Percentiles rank a stretch among this genome's conserved stretches.
phyloP scores from a whole-genome alignment of 1,140 invertebrate species.

The Nasonia vitripennis region DNA sequence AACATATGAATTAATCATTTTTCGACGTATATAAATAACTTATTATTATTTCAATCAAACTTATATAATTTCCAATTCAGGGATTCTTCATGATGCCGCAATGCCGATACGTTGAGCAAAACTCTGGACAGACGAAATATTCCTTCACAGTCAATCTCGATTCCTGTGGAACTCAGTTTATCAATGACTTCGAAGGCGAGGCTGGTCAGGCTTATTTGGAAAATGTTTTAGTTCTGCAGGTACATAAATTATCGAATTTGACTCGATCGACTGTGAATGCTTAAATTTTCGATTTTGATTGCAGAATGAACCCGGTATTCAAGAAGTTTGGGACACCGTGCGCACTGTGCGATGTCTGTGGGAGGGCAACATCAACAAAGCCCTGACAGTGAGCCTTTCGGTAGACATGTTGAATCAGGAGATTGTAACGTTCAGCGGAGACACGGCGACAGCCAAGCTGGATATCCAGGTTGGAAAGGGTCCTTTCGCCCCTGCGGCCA shows the following conservation, averaged over 20 bases:
- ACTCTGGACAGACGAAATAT: conserved; percentile 82
- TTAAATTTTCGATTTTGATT: neutral
- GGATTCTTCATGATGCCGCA: conserved; percentile 83
- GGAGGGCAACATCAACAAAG: conserved; percentile 87
- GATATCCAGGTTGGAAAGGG: conserved; percentile 88
- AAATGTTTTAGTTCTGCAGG: conserved; percentile 85
- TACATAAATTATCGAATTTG: conserved; percentile 43
- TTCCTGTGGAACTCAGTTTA: conserved; percentile 87
- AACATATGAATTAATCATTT: conserved; percentile 5
- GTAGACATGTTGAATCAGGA: conserved; percentile 89
- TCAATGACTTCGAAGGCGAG: conserved; percentile 84
- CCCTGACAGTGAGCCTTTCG: conserved; percentile 82
- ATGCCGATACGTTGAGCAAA: conserved; percentile 84
- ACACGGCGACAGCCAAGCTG: conserved; percentile 86
- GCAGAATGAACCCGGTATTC: conserved; percentile 85
- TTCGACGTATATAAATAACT: neutral
- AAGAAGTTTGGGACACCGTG: conserved; percentile 89
- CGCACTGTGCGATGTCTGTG: conserved; percentile 86
- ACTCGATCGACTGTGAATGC: neutral
- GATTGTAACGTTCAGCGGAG: conserved; percentile 88
- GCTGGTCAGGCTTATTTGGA: conserved; percentile 86
- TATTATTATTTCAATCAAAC: neutral
- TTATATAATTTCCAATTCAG: conserved; percentile 60
- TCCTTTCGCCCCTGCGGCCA: conserved; percentile 84
- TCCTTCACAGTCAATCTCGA: conserved; percentile 86